Percentiles rank a stretch among this genome's conserved stretches.
These are phyloP conservation scores for Aleiodes alternator DNA, from an alignment of 2,888 invertebrate genomes.

Conservation along the genomic window DNA sequence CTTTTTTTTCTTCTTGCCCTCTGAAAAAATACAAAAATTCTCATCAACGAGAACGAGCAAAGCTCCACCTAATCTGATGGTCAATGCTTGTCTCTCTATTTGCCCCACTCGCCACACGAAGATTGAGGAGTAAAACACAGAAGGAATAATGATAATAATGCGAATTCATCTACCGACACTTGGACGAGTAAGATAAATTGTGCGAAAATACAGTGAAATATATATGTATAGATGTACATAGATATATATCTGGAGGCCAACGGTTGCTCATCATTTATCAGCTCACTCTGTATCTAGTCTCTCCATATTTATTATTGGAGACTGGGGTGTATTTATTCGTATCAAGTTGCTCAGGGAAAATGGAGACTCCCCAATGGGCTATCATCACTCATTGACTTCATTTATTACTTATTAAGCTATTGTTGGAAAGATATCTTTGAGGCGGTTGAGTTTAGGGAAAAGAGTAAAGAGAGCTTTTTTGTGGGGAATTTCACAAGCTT, in stretches of 20 bases:
- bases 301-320: slow-evolving; percentile 61
- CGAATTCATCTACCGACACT: slow-evolving; percentile 14
- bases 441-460: no score
- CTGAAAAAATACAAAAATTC: neutral
- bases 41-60: slow-evolving; percentile 13
- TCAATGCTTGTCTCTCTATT: no score
- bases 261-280: slow-evolving; percentile 60
- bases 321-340: slow-evolving; percentile 51
- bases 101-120: no score
- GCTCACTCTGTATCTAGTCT: slow-evolving; percentile 9
- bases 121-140: no score
- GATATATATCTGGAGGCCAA: slow-evolving; percentile 36
- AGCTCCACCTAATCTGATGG: no score
- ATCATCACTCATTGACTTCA: slow-evolving; percentile 10
- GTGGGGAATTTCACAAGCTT: neutral
- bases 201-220: slow-evolving; percentile 26
- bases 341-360: slow-evolving; percentile 48
- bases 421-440: neutral
- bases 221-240: no score
- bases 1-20: neutral
- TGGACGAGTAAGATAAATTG: slow-evolving; percentile 58
- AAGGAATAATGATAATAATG: no score
- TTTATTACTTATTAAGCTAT: neutral
- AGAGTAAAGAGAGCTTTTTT: neutral
- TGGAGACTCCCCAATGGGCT: slow-evolving; percentile 29